These are phyloP conservation scores for Bufo gargarizans DNA, from an alignment of 2,113 vertebrate genomes.

Conservation along the genomic window DNA sequence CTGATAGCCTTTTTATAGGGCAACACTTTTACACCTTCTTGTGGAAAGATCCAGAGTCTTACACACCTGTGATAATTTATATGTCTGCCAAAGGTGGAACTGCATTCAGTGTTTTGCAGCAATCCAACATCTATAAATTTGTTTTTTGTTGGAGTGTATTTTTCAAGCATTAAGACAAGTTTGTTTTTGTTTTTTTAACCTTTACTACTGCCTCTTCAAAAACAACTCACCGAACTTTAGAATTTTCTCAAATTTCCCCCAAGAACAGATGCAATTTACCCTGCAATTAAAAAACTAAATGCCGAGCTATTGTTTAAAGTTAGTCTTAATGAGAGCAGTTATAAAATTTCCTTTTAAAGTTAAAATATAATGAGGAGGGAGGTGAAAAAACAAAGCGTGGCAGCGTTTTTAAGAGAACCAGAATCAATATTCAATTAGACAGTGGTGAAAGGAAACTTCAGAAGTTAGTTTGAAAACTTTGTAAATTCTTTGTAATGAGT, in stretches of 20 bases:
- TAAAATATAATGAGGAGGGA: constrained; percentile 27
- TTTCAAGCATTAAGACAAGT: not conserved
- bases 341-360: not conserved
- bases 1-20: too few species aligned
- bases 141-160: too few species aligned
- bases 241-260: not conserved
- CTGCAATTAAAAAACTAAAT: not conserved
- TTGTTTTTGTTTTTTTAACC: not conserved
- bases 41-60: too few species aligned
- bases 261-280: not conserved
- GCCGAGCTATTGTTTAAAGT: not conserved
- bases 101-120: too few species aligned
- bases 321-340: not conserved
- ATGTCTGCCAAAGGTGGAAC: too few species aligned
- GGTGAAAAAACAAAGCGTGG: not conserved
- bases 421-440: constrained; percentile 43
- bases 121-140: too few species aligned
- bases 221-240: not conserved
- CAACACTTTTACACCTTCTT: too few species aligned
- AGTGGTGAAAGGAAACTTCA: not conserved
- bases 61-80: too few species aligned
- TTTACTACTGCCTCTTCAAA: not conserved
- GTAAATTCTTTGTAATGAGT: not conserved
- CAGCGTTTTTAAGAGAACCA: not conserved
- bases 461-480: not conserved